Percentiles rank a stretch among this genome's conserved stretches.
These are phyloP conservation scores for Chiloscyllium plagiosum DNA, from an alignment of 2,113 vertebrate genomes.

Conservation along the genomic window DNA sequence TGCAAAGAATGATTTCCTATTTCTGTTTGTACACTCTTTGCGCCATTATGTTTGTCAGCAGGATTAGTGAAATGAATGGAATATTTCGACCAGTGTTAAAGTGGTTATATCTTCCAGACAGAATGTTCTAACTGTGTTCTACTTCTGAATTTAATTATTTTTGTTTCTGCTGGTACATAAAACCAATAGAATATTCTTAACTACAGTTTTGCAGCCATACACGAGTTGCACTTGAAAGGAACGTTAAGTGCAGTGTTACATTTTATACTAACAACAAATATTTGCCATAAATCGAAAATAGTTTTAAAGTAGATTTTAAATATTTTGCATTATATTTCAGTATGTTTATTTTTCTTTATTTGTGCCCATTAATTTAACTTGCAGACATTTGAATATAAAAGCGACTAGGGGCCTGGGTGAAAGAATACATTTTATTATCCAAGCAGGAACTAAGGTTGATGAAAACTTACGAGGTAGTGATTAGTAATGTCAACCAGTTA, in stretches of 20 bases:
- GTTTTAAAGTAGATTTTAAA: neutral
- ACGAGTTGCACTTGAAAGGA: neutral
- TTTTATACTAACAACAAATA: neutral
- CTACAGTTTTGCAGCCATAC: neutral
- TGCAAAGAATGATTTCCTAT: neutral
- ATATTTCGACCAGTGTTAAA: neutral
- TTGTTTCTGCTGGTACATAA: neutral
- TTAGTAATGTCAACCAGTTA: neutral
- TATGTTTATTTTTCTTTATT: neutral
- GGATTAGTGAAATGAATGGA: neutral
- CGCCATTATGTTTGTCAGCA: neutral
- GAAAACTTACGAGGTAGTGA: neutral
- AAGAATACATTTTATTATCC: too few relatives aligned
- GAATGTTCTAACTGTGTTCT: neutral
- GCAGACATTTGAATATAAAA: neutral
- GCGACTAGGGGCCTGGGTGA: neutral
- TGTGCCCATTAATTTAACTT: neutral
- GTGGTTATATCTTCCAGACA: neutral
- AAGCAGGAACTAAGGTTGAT: too few relatives aligned
- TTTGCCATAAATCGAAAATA: neutral
- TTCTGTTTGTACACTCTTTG: neutral
- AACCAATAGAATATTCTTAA: slow-evolving; percentile 2
- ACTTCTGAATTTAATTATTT: neutral
- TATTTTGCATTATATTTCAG: neutral
- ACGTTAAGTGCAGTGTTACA: too few relatives aligned